Conservation (phyloP, 1,140 invertebrate genomes). For the Lepidotrigona ventralis region DNA sequence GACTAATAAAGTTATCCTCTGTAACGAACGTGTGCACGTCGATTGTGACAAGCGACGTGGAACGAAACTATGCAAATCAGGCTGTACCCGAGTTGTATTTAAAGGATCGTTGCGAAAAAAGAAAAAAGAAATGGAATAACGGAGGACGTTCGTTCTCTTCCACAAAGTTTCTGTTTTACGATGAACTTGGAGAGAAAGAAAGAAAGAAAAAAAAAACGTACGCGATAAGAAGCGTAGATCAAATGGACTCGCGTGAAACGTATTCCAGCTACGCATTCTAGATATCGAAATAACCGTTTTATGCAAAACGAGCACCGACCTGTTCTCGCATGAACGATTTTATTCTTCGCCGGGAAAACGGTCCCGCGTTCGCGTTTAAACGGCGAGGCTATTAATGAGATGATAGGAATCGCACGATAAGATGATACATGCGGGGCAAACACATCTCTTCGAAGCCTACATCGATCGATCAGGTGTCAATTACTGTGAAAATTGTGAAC, state of each 20-base stretch:
- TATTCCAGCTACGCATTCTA: background rate
- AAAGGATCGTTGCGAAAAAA: background rate
- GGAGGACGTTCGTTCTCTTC: background rate
- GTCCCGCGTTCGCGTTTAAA: background rate
- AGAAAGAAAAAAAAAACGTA: background rate
- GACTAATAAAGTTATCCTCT: slow-evolving; percentile 28
- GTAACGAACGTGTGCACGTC: background rate
- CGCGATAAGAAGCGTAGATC: slow-evolving; percentile 10
- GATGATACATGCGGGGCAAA: background rate
- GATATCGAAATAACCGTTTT: slow-evolving; percentile 14
- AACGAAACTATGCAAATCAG: slow-evolving; percentile 23
- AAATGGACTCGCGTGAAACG: slow-evolving; percentile 11
- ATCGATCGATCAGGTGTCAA: background rate
- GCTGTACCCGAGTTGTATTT: background rate
- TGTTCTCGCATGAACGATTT: slow-evolving; percentile 15
- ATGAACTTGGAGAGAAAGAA: background rate
- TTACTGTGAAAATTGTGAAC: background rate
- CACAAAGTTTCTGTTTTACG: background rate
- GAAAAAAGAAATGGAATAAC: background rate
- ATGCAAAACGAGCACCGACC: background rate
- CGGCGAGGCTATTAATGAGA: background rate
- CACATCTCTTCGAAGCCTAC: background rate
- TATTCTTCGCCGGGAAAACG: slow-evolving; percentile 3
- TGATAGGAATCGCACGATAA: background rate
- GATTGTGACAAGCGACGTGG: slow-evolving; percentile 11